Evolutionary conservation across 2,888 invertebrate species (phyloP).

Genomic region (Pristionchus maxplancki): DNA sequence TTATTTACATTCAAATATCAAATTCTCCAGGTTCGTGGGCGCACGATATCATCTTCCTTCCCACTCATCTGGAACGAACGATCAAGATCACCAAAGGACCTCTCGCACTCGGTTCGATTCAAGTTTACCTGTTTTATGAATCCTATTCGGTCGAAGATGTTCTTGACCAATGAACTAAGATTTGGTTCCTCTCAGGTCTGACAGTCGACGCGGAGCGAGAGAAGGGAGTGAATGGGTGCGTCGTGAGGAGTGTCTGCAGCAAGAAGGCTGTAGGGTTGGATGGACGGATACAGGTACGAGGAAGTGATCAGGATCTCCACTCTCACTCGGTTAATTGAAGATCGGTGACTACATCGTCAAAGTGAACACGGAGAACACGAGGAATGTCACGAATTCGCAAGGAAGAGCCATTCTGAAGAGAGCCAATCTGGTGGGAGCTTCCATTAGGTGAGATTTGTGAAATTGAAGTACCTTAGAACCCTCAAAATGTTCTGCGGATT

Average conservation of each 20-base stretch:
- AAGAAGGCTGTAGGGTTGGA: slow-evolving; percentile 82
- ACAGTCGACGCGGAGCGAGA: slow-evolving; percentile 82
- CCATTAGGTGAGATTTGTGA: slow-evolving; percentile 80
- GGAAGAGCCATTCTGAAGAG: slow-evolving; percentile 82
- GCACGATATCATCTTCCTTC: slow-evolving; percentile 79
- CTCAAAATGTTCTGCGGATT: too few relatives aligned
- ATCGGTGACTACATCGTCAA: slow-evolving; percentile 82
- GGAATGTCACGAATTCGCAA: slow-evolving; percentile 82
- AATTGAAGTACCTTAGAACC: background rate
- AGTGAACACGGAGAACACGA: slow-evolving; percentile 82
- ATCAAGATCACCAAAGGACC: slow-evolving; percentile 82
- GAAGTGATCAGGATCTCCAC: background rate
- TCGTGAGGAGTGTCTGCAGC: slow-evolving; percentile 80
- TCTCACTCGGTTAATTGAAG: slow-evolving; percentile 52
- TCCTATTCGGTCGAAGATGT: background rate
- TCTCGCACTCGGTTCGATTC: slow-evolving; percentile 80
- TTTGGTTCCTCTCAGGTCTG: slow-evolving; percentile 79
- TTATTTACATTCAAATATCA: background rate
- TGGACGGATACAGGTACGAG: slow-evolving; percentile 80
- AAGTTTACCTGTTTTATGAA: background rate
- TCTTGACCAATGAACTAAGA: background rate
- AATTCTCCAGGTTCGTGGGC: slow-evolving; percentile 73
- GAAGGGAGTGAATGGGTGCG: slow-evolving; percentile 82
- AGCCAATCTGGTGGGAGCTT: slow-evolving; percentile 82
- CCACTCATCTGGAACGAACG: slow-evolving; percentile 81